phyloP scores from a whole-genome alignment of 2,797 vertebrate species.

The Macropus fuliginosus region DNA sequence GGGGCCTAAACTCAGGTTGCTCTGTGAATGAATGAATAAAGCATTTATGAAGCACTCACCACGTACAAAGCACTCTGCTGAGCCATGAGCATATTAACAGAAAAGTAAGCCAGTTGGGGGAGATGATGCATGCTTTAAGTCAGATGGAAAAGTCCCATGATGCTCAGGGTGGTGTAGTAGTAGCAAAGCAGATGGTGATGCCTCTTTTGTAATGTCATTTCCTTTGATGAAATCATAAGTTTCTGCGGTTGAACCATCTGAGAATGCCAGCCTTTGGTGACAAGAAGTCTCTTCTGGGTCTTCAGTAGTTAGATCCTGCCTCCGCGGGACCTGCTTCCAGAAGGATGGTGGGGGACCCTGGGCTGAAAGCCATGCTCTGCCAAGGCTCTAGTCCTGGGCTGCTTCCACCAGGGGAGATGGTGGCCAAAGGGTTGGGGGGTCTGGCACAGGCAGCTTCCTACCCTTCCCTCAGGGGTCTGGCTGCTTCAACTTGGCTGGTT shows the following conservation, averaged over 20 bases:
- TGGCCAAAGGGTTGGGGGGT: background rate
- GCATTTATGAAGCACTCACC: background rate
- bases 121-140: background rate
- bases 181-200: background rate
- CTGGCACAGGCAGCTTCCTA: background rate
- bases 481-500: background rate
- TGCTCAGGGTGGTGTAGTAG: background rate
- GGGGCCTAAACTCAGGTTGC: background rate
- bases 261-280: background rate
- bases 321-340: background rate
- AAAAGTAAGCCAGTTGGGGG: background rate
- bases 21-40: background rate
- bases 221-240: background rate
- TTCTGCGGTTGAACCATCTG: background rate
- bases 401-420: background rate
- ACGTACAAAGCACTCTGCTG: background rate
- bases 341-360: background rate
- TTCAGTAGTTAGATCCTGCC: background rate
- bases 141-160: background rate
- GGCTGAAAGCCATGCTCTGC: background rate
- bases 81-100: background rate
- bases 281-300: background rate
- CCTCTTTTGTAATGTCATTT: background rate
- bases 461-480: background rate
- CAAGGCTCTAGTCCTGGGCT: background rate